Percentiles rank a stretch among this genome's conserved stretches.
Conservation (phyloP, 2,888 invertebrate genomes). For the Parnassius glacialis region DNA sequence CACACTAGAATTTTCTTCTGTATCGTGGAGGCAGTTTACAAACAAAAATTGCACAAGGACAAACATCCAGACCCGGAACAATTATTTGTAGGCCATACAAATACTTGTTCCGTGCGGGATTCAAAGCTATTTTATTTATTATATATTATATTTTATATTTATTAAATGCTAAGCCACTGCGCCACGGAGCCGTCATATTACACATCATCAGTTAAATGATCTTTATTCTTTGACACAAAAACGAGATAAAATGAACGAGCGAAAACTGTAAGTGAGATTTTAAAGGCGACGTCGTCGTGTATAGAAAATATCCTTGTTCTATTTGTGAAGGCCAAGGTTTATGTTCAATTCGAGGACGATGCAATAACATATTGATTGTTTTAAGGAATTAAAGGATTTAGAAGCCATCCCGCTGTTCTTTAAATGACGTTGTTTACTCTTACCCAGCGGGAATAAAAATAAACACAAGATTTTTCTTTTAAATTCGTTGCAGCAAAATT, state of each 20-base stretch:
- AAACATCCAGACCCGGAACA: no score
- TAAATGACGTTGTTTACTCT: constrained; percentile 13
- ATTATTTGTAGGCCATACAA: no score
- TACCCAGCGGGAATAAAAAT: background rate
- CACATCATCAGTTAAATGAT: background rate
- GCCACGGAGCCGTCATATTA: no score
- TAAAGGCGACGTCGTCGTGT: constrained; percentile 19
- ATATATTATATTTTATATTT: no score
- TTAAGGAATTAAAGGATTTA: constrained; percentile 9
- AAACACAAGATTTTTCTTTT: no score
- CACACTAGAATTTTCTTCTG: no score
- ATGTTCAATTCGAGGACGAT: constrained; percentile 21
- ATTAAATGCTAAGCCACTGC: no score
- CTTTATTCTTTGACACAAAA: constrained; percentile 35
- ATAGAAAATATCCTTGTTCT: constrained; percentile 27
- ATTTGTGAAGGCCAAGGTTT: constrained; percentile 32
- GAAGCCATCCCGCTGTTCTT: constrained; percentile 15
- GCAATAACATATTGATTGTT: constrained; percentile 7
- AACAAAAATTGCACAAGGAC: no score
- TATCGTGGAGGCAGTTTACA: no score
- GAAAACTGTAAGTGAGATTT: constrained; percentile 50
- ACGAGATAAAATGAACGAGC: constrained; percentile 40
- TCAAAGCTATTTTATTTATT: no score
- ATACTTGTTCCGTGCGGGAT: no score
- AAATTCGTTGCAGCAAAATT: no score